Evolutionary conservation across 2,113 vertebrate species (phyloP), one percentile per base, ranked within the genome.

Genomic region (Rhagologus leucostigma): DNA sequence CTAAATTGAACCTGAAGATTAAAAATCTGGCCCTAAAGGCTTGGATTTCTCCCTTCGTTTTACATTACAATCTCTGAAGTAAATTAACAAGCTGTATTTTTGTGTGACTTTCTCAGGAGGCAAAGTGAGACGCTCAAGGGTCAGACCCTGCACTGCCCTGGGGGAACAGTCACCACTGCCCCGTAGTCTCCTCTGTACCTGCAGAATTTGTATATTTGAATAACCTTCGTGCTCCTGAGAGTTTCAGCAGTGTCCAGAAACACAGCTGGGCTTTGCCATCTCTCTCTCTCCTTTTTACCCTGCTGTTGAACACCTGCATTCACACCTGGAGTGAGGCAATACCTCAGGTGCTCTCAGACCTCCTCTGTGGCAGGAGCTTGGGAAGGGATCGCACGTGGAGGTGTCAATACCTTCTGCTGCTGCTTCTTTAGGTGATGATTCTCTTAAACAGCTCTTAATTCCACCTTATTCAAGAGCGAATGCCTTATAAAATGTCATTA

Each of bases 1-100:
- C 69, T 80, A 49, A 95, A 88, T 32, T 47, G 46, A 88, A 91
- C 56, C 73, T 70, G 52, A 93, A 88, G 42, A 90, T 94, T 88
- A 69, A 88, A 85, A 91, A 76, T 60, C 15, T 52, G 14, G 2
- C 20, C 83, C 63, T 87, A 29, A 78, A 87, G 67, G 87, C 59
- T 76, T 91, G 37, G 30, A 52, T 83, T 68, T 82, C 47, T 76
- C 18, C 37, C 65, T 71, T 37, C 1, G 0, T 42, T 89, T 79
- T 79, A 56, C 14, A 50, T 23, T 13, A 23, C 24, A 21, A 18
- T 29, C 64, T 78, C 73, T 81, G 27, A 63, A 71, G 29, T 13
- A 52, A 93, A 81, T 77, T 13, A 74, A 11, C n/a, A 68, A 33
- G 56, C 23, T 64, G 65, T 16, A 10, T 33, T 87, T 82, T 22